Base-by-base conservation (phyloP, 1,140 invertebrate genomes). In the Diachasma alloeum region DNA sequence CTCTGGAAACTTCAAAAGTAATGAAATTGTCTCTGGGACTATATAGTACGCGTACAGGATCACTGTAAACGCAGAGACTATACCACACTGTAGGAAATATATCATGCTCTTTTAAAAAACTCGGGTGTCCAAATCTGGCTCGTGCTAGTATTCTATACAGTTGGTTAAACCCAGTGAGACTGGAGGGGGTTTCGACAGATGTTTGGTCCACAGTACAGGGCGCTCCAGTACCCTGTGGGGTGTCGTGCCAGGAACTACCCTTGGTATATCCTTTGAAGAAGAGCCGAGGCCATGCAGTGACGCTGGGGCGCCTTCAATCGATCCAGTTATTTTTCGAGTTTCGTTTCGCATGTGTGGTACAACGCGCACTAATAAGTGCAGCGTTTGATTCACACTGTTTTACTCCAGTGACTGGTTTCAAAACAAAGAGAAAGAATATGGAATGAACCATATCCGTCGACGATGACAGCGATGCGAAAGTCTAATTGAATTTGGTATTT, bases 181-280 rank as follows among this genome's bases (percentile, higher is more conserved):
- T 77, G 81, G 72, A 81, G 81, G 81, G 76, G 77, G 4, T 46
- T 77, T 66, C 74, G 82, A 81, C 87, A 88, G 87, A 89, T 88
- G 88, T 88, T 87, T 88, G 87, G 84, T 88, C 85, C 84, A 88
- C 82, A 81, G 76, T 79, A 80, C 79, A 82, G 83, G 83, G 81
- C n/a, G 42, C 78, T 67, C 79, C 82, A 88, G 84, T 87, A 78
- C 86, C 83, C 85, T 78, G 83, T 86, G 81, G 85, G 87, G 84
- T 87, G 79, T 80, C 85, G 81, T 59, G 79, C 75, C 80, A 83
- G 81, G 79, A 87, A 84, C 85, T 87, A 87, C 86, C 86, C 85
- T 81, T 78, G 75, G 74, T 37, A 44, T 39, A 69, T 37, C 6
- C 17, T 68, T n/a, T 73, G 48, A 72, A 72, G 44, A 15, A 46